Evolutionary conservation across 2,113 vertebrate genomes (phyloP), one percentile per base, ranked within the genome.

Genomic region (Alethe diademata): DNA sequence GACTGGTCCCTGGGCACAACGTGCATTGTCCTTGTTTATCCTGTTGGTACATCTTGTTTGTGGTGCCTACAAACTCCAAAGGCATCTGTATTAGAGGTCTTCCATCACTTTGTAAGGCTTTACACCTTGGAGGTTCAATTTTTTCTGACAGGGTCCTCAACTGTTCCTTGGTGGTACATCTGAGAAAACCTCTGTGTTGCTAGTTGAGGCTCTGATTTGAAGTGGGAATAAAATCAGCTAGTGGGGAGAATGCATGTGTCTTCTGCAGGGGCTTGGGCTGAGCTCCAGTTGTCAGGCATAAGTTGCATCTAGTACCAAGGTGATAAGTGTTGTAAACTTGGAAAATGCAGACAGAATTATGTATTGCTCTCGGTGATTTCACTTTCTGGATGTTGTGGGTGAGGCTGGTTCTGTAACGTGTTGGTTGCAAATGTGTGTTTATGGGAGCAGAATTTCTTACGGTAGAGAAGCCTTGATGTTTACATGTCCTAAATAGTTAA

Each of bases 21-120:
- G 0, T 24, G 14, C 3, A 0, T 51, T 66, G n/a, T 1, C 1
- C 23, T n/a, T 42, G 19, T 6, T 61, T 54, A 29, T 33, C 23
- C 61, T 60, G 1, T 31, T 60, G 25, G 18, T 15, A 3, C 2
- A 1, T 40, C 35, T 58, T 19, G 2, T 6, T 42, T 35, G 24
- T n/a, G 18, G 13, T 31, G 28, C 31, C n/a, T 40, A 4, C 26
- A 29, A 28, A 11, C 47, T 40, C 56, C 31, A 24, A 38, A 73
- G 26, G 20, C 19, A 12, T 40, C 1, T 0, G 0, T 42, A 4
- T 35, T 15, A 9, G 67, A 42, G 40, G 33, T 2, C 18, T 42
- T 78, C 38, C 8, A 3, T n/a, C 3, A 5, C 31, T 11, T 11
- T 50, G 11, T 36, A 36, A 69, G 35, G 11, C 14, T 23, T 82